phyloP scores from a whole-genome alignment of 2,888 invertebrate species.

The Loripinus fragilis region DNA sequence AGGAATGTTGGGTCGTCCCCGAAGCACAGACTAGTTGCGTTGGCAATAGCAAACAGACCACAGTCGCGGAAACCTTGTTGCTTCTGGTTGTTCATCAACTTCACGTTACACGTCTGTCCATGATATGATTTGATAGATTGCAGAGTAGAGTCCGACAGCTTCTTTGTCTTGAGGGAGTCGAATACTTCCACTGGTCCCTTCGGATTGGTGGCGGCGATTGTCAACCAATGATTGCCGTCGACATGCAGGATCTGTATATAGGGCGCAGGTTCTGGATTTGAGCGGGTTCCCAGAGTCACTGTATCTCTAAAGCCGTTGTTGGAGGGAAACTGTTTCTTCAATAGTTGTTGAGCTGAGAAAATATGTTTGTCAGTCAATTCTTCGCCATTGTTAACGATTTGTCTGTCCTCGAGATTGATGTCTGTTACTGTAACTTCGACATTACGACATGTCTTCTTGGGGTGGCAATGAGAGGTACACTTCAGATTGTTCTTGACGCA shows the following conservation, averaged over 20 bases:
- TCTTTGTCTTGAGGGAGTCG: background rate
- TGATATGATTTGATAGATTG: no score
- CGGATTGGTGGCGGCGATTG: background rate
- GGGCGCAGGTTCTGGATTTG: background rate
- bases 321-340: no score
- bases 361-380: no score
- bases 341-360: no score
- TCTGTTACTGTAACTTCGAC: background rate
- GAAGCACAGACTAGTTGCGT: no score
- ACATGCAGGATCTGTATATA: no score
- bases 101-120: no score
- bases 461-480: conserved; percentile 20
- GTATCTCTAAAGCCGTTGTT: conserved; percentile 2
- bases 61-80: no score
- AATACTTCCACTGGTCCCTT: no score
- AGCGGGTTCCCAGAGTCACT: background rate
- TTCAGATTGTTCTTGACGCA: conserved; percentile 12
- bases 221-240: conserved; percentile 17
- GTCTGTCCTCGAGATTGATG: conserved; percentile 1
- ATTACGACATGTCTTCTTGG: background rate
- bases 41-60: no score
- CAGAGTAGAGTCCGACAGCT: background rate
- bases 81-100: no score
- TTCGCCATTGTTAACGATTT: background rate
- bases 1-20: no score